Evolutionary conservation across 2,113 vertebrate species (phyloP).

Genomic region (Gallinago undulata): DNA sequence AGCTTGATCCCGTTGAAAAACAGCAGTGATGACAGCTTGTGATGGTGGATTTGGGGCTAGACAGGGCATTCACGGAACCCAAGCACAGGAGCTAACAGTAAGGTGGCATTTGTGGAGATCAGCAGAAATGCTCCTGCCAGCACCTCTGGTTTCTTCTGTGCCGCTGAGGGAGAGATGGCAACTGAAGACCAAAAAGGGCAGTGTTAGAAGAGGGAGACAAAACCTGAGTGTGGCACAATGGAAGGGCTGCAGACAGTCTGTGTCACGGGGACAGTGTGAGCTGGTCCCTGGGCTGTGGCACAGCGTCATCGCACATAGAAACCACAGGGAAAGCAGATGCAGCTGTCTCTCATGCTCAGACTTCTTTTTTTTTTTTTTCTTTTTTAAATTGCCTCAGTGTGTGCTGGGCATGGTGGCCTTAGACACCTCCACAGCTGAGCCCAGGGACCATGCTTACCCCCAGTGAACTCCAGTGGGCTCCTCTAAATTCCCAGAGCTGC

Average conservation of each 20-base stretch:
- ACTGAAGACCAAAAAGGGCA: neutral
- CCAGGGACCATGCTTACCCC: neutral
- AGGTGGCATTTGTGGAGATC: neutral
- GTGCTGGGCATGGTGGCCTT: neutral
- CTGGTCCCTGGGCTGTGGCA: neutral
- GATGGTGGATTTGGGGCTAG: neutral
- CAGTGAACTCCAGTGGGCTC: neutral
- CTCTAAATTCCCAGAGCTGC: neutral
- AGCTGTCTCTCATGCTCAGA: neutral
- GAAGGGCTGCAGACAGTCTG: neutral
- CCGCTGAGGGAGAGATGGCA: neutral
- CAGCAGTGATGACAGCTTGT: neutral
- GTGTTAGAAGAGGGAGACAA: neutral
- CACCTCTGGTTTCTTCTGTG: neutral
- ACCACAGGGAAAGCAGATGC: neutral
- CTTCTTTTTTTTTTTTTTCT: neutral
- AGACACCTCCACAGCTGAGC: neutral
- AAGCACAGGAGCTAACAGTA: neutral
- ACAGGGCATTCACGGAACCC: neutral
- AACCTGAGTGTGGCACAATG: neutral
- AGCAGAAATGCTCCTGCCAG: neutral
- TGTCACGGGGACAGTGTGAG: rapidly evolving
- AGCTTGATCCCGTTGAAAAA: neutral
- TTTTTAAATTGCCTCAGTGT: neutral
- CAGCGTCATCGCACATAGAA: neutral